Base-by-base conservation (phyloP, 2,888 invertebrate species). In the Stictocephala bisonia region DNA sequence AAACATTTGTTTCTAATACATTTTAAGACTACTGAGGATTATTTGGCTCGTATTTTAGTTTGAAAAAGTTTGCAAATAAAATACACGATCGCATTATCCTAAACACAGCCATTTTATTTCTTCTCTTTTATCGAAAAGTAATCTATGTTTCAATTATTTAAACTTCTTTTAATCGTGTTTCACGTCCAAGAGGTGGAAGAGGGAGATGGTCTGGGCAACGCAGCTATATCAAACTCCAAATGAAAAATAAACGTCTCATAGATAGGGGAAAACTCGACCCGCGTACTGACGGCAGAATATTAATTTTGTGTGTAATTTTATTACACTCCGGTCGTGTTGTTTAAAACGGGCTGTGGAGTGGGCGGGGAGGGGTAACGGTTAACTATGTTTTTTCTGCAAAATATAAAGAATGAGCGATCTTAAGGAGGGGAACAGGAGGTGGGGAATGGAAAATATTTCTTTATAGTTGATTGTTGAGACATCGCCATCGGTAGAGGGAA, bases 381-480 rank as follows among this genome's bases (percentile, higher is more conserved):
- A 73, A 73, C 69, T 73, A 64, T 60, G 69, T 35, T 73, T 73
- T 68, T 69, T 70, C 58, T 51, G 66, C 35, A 26, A 73, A 73
- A 69, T 70, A 56, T 64, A 69, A 69, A 73, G 70, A 50, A 56
- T 50, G 58, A 60, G 68, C 68, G 68, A 68, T 73, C 73, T 60
- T 31, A 13, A 53, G 56, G 67, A 18, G 50, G 9, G 27, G 40
- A 64, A n/a, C 26, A 27, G 60, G 50, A 40, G 68, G 68, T 0
- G 44, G 35, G 29, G 74, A 64, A 74, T 60, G 66, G 76, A 72
- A 77, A 77, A 76, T 75, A 76, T 77, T 75, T 76, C 74, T 72
- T 76, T 75, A 77, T 75, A 75, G 76, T 77, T 76, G 75, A 75
- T 76, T 75, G 75, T 74, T 74, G 75, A 76, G 75, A 76, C n/a